A percentile compares a stretch with the other conserved stretches of the same genome.
These are phyloP conservation scores for Andrena cerasifolii DNA, from an alignment of 1,140 invertebrate genomes.

Conservation along the genomic window DNA sequence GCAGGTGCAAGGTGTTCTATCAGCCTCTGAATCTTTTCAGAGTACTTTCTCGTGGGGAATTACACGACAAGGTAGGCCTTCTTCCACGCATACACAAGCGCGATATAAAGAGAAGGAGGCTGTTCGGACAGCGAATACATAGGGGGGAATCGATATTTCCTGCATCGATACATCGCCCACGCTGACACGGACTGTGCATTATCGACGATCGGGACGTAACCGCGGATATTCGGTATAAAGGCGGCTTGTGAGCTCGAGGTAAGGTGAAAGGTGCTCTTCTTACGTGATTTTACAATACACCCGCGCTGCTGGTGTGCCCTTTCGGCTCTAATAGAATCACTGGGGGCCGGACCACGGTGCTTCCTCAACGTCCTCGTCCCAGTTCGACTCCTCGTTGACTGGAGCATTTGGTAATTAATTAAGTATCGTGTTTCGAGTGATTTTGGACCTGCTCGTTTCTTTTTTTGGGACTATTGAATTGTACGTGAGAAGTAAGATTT, in stretches of 20 bases:
- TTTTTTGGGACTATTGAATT: no score
- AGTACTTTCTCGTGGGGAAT: background rate
- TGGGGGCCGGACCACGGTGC: slow-evolving; percentile 4
- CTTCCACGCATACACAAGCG: no score
- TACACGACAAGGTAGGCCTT: background rate
- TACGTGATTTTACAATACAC: slow-evolving; percentile 77
- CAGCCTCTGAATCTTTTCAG: slow-evolving; percentile 6
- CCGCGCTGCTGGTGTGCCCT: slow-evolving; percentile 72
- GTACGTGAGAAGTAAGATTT: no score
- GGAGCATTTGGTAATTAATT: no score
- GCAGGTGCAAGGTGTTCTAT: background rate
- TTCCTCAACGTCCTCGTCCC: slow-evolving; percentile 53
- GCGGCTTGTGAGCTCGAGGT: slow-evolving; percentile 30
- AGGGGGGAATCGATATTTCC: slow-evolving; percentile 18
- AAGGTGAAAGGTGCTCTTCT: slow-evolving; percentile 78
- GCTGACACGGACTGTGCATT: slow-evolving; percentile 24
- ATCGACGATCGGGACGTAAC: slow-evolving; percentile 17
- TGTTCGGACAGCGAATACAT: no score
- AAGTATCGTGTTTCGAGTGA: no score
- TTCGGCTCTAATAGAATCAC: slow-evolving; percentile 67
- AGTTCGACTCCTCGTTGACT: no score
- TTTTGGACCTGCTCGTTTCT: no score
- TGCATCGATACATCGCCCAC: slow-evolving; percentile 38
- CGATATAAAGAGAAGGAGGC: no score
- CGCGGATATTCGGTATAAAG: slow-evolving; percentile 41